Conservation (phyloP, 2,113 vertebrate genomes). For the Lichenostomus cassidix region DNA sequence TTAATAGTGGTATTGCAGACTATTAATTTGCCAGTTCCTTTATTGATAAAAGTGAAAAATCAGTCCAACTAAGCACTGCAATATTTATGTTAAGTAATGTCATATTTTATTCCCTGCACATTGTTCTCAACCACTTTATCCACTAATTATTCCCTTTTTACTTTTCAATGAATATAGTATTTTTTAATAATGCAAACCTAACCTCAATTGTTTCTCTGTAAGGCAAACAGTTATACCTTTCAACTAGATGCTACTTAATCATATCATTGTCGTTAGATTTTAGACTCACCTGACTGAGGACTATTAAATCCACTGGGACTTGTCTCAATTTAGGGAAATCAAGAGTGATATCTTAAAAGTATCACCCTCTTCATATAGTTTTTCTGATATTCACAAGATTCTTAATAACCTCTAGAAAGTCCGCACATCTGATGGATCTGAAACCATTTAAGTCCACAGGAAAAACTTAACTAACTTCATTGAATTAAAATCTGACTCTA, state of each 20-base stretch:
- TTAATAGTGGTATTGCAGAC: not conserved
- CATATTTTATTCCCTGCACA: slow-evolving; percentile 2
- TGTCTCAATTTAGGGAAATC: not conserved
- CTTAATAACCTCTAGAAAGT: not conserved
- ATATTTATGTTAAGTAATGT: not conserved
- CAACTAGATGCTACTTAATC: not conserved
- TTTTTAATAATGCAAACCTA: not conserved
- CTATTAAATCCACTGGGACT: not conserved
- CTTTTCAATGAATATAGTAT: not conserved
- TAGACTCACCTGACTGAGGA: not conserved
- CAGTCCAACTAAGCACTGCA: not conserved
- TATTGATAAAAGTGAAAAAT: not conserved
- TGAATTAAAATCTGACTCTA: not conserved
- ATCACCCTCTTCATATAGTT: not conserved
- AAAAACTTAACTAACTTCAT: not conserved
- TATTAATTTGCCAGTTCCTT: not conserved
- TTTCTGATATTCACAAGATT: not conserved
- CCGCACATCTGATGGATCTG: not conserved
- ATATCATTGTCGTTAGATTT: not conserved
- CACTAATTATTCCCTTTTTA: not conserved
- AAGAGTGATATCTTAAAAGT: not conserved
- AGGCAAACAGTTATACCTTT: not conserved
- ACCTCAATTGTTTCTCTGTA: not conserved
- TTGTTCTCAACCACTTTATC: not conserved
- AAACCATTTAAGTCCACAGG: not conserved